Evolutionary conservation across 2,797 vertebrate species (phyloP).

Genomic region (Antrozous pallidus): DNA sequence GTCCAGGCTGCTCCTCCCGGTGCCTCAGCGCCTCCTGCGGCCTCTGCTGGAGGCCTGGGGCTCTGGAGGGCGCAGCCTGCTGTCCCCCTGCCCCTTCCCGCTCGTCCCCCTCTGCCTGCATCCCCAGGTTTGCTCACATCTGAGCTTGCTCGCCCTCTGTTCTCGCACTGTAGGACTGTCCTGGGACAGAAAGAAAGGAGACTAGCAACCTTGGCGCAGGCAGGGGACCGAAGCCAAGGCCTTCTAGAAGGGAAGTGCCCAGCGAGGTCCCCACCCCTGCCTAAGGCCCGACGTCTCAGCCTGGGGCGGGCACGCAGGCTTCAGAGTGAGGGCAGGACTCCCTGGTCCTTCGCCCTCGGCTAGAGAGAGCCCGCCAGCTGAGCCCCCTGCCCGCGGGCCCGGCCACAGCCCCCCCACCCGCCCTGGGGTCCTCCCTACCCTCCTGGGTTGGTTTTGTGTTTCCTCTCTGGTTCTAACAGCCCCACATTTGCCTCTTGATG

Average conservation of each 20-base stretch:
- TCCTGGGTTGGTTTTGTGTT: background rate
- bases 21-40: background rate
- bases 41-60: background rate
- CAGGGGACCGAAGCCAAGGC: background rate
- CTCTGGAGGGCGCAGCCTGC: background rate
- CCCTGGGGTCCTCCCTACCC: background rate
- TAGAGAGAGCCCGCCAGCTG: background rate
- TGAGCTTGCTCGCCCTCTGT: background rate
- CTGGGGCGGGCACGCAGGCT: background rate
- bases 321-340: background rate
- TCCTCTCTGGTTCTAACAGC: slow-evolving; percentile 29
- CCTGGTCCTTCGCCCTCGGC: background rate
- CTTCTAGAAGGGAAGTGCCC: background rate
- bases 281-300: background rate
- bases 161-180: background rate
- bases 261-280: background rate
- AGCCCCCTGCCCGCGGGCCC: background rate
- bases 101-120: background rate
- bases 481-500: slow-evolving; percentile 55
- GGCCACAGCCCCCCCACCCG: background rate
- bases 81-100: background rate
- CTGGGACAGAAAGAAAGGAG: background rate
- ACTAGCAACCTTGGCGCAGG: background rate
- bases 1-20: background rate
- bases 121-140: background rate